A percentile compares a stretch with the other conserved stretches of the same genome.
phyloP scores from a whole-genome alignment of 37 sponge, comb jelly and placozoan genomes.

The Cladorhizidae sp. region DNA sequence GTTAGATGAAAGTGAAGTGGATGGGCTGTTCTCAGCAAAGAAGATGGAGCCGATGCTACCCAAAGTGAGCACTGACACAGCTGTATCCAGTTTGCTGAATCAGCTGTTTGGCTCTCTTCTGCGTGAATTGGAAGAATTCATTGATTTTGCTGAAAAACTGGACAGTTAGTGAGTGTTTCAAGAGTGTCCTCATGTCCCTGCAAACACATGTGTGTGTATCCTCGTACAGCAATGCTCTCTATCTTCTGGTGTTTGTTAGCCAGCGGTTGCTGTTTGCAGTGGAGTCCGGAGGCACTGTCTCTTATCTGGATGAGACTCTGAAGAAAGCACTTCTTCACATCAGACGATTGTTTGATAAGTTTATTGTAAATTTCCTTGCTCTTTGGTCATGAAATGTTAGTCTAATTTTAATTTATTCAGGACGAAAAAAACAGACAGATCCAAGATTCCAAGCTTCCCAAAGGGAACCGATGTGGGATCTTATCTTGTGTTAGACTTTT shows the following conservation, averaged over 20 bases:
- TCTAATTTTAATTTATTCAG: conserved; percentile 26
- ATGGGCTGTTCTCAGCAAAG: background rate
- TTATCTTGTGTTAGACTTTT: conserved; percentile 73
- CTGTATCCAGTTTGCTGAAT: conserved; percentile 38
- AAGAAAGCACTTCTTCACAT: conserved; percentile 51
- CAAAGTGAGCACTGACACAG: background rate
- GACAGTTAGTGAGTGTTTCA: conserved; percentile 73
- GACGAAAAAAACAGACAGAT: conserved; percentile 14
- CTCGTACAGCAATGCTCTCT: conserved; percentile 72
- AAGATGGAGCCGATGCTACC: background rate
- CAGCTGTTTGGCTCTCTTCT: conserved; percentile 67
- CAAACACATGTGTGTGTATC: background rate
- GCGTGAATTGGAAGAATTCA: conserved; percentile 74
- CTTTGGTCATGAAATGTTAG: no score
- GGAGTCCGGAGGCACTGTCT: conserved; percentile 42
- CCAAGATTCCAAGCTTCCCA: conserved; percentile 69
- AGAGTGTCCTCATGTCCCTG: background rate
- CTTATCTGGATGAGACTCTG: conserved; percentile 68
- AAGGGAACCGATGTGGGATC: conserved; percentile 75
- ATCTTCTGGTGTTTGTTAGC: conserved; percentile 68
- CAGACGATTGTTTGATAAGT: conserved; percentile 77
- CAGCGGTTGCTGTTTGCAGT: conserved; percentile 52
- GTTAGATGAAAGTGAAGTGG: conserved; percentile 11
- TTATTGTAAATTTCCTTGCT: conserved; percentile 57
- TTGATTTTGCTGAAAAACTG: conserved; percentile 75